Evolutionary conservation across 2,888 invertebrate genomes (phyloP).

Genomic region (Patella caerulea): DNA sequence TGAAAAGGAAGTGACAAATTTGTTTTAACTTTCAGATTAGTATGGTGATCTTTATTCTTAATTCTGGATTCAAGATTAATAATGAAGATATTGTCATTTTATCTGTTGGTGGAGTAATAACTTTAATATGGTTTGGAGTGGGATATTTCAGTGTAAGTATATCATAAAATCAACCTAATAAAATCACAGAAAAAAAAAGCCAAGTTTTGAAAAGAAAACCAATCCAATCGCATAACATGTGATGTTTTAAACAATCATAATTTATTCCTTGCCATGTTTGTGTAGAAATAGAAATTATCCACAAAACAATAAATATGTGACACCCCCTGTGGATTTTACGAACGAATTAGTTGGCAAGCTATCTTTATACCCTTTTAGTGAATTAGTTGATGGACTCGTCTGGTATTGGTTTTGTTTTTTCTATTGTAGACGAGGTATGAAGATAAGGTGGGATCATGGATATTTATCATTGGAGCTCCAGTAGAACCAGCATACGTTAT

Average conservation of each 20-base stretch:
- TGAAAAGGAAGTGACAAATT: not conserved
- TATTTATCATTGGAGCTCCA: not conserved
- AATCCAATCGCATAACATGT: not conserved
- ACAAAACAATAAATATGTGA: too few species aligned
- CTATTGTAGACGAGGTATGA: not conserved
- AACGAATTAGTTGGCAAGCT: not conserved
- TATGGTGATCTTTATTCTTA: conserved; percentile 53
- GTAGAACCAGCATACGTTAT: not conserved
- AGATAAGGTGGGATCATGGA: not conserved
- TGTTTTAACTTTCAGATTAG: conserved; percentile 42
- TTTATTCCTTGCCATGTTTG: not conserved
- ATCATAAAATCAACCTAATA: not conserved
- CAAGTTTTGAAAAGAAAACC: not conserved
- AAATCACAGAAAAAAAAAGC: not conserved
- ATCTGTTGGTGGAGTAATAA: conserved; percentile 49
- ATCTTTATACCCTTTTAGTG: too few species aligned
- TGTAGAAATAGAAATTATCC: too few species aligned
- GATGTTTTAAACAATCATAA: not conserved
- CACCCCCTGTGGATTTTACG: too few species aligned
- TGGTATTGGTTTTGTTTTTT: not conserved
- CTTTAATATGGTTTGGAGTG: conserved; percentile 49
- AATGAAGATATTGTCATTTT: conserved; percentile 53
- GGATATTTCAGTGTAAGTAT: conserved; percentile 61
- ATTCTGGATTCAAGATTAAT: conserved; percentile 32
- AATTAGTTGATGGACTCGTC: not conserved